phyloP scores from a whole-genome alignment of 2,888 invertebrate species.

The Sinelater perroti region DNA sequence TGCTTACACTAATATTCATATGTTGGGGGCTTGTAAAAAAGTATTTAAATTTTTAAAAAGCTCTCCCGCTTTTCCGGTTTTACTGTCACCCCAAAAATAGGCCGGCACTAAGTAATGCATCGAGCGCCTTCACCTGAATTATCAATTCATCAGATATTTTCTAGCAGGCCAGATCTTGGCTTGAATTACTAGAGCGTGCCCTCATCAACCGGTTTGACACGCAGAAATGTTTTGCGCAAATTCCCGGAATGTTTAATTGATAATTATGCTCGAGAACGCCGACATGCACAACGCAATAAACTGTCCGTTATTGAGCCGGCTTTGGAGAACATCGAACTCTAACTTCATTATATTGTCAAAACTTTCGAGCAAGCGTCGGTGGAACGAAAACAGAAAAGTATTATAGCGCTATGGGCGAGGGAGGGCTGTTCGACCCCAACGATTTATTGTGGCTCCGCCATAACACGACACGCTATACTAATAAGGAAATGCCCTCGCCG shows the following conservation, averaged over 20 bases:
- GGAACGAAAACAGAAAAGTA: constrained; percentile 37
- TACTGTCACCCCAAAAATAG: too few species aligned
- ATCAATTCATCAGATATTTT: too few species aligned
- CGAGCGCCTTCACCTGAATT: too few species aligned
- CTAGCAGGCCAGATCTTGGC: too few species aligned
- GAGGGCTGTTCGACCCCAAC: constrained; percentile 38
- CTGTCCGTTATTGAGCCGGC: constrained; percentile 27
- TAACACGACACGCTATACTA: constrained; percentile 44
- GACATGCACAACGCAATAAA: constrained; percentile 16
- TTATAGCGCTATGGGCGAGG: constrained; percentile 32
- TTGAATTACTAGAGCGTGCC: too few species aligned
- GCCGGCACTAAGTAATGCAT: too few species aligned
- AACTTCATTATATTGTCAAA: constrained; percentile 38
- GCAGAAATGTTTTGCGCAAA: background rate
- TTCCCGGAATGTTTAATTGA: constrained; percentile 15
- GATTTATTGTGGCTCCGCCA: constrained; percentile 40
- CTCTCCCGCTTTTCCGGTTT: too few species aligned
- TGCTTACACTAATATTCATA: too few species aligned
- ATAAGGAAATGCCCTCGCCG: constrained; percentile 46
- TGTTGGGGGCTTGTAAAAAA: too few species aligned
- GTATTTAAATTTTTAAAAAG: too few species aligned
- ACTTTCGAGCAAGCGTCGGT: constrained; percentile 30
- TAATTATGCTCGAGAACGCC: background rate
- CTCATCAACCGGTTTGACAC: too few species aligned
- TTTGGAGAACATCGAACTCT: constrained; percentile 34